phyloP scores from a whole-genome alignment of 2,113 vertebrate genomes.

The Turnix velox region DNA sequence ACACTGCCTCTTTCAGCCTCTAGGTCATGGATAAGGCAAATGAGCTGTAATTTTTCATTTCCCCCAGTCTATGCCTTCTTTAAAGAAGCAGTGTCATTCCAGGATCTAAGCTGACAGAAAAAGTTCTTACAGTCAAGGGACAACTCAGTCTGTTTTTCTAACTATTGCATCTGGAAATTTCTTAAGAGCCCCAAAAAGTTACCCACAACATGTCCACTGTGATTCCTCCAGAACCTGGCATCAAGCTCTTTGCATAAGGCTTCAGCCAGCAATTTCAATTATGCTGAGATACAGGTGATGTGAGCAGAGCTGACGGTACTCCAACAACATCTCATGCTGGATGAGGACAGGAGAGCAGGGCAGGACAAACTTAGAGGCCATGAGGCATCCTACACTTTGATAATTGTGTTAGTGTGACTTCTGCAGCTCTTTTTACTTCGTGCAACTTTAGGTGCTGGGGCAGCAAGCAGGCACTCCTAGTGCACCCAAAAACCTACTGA shows the following conservation, averaged over 20 bases:
- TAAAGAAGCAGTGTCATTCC: neutral
- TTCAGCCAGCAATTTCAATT: neutral
- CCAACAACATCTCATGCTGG: neutral
- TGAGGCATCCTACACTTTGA: neutral
- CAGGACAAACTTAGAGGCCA: neutral
- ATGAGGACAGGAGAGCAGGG: neutral
- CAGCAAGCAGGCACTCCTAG: neutral
- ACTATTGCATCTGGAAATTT: neutral
- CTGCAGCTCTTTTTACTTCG: neutral
- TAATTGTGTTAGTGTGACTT: neutral
- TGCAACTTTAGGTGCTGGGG: neutral
- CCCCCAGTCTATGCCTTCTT: neutral
- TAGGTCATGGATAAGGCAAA: neutral
- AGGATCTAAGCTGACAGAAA: neutral
- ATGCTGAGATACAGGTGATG: neutral
- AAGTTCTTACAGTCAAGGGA: neutral
- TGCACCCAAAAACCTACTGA: neutral
- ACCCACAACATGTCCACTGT: neutral
- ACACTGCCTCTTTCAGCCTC: neutral
- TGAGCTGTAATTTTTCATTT: neutral
- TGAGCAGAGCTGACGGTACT: neutral
- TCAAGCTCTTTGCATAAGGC: neutral
- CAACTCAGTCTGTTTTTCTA: neutral
- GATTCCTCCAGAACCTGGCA: neutral
- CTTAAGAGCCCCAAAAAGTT: neutral